Evolutionary conservation across 2,888 invertebrate species (phyloP).

Genomic region (Epinotia ramella): DNA sequence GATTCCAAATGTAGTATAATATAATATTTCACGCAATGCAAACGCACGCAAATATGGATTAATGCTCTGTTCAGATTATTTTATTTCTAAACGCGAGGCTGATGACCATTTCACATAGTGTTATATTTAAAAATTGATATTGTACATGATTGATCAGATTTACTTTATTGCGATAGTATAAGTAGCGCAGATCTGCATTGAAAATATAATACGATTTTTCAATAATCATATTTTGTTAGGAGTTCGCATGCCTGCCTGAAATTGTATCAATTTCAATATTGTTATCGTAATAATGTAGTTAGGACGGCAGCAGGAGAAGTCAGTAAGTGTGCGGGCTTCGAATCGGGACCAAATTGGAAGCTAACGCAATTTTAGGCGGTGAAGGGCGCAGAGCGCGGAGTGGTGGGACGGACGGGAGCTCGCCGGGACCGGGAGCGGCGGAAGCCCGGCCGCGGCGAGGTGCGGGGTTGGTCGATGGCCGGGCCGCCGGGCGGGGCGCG

Average conservation of each 20-base stretch:
- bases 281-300: background rate
- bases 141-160: too few species aligned
- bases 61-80: too few species aligned
- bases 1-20: too few species aligned
- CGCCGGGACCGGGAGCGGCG: conserved; percentile 29
- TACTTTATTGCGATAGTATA: too few species aligned
- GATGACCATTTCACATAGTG: too few species aligned
- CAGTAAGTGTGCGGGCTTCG: background rate
- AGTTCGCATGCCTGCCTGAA: background rate
- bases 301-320: background rate
- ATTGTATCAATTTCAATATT: conserved; percentile 1
- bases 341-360: conserved; percentile 5
- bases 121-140: too few species aligned
- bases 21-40: too few species aligned
- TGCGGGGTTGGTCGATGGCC: conserved; percentile 70
- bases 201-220: background rate
- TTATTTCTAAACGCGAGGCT: too few species aligned
- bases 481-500: conserved; percentile 68
- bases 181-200: too few species aligned
- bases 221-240: background rate
- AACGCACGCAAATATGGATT: too few species aligned
- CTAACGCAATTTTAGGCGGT: conserved; percentile 35
- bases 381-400: conserved; percentile 24
- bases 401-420: conserved; percentile 29
- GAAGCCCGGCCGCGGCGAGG: conserved; percentile 43